Conservation (phyloP, 2,888 invertebrate genomes). For the Iphiclides podalirius region DNA sequence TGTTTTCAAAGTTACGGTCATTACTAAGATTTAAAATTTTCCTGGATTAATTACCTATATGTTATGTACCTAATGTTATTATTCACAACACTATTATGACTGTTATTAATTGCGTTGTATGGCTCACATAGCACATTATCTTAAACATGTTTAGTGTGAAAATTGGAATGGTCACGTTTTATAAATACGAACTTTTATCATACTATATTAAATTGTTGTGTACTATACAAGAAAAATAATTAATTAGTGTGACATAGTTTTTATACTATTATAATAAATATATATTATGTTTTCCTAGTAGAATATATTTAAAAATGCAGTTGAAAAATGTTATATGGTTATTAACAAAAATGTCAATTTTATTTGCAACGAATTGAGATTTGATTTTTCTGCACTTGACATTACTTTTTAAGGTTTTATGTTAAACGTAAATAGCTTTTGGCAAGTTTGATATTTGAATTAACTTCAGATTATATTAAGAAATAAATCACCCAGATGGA, state of each 20-base stretch:
- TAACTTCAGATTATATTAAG: too few species aligned
- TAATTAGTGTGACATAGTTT: too few species aligned
- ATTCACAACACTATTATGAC: slow-evolving; percentile 1
- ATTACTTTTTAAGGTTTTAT: too few species aligned
- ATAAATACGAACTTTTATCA: too few species aligned
- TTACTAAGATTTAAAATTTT: not conserved
- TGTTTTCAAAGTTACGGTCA: slow-evolving; percentile 3
- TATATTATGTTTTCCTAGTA: not conserved
- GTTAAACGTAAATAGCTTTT: too few species aligned
- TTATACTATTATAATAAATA: not conserved
- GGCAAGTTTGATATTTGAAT: too few species aligned
- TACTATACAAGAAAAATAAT: too few species aligned
- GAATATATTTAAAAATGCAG: too few species aligned
- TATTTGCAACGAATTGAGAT: not conserved
- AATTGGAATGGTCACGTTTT: not conserved
- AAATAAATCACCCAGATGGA: too few species aligned
- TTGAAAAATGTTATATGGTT: too few species aligned
- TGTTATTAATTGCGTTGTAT: not conserved
- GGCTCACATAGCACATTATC: not conserved
- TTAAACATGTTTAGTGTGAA: not conserved
- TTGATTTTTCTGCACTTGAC: too few species aligned
- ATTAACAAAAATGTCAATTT: not conserved
- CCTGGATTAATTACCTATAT: not conserved
- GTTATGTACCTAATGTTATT: slow-evolving; percentile 8
- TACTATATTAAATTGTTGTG: too few species aligned